Evolutionary conservation across 92 coral and sea anemone species (phyloP), one percentile per base, ranked within the genome.

Genomic region (Palythoa grandiflora): DNA sequence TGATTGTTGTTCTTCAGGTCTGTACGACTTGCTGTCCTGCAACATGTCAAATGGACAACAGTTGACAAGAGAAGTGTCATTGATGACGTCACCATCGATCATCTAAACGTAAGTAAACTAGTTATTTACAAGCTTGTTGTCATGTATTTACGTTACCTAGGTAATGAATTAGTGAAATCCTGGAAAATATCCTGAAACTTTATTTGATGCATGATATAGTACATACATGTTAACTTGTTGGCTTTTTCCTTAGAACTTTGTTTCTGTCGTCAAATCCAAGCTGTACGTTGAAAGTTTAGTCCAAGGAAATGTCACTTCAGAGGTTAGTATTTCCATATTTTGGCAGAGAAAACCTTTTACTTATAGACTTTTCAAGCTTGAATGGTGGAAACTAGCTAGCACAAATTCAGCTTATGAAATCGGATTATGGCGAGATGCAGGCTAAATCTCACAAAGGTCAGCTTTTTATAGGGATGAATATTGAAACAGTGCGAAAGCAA

Each of bases 1-100:
- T 77, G 9, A 11, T 15, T 38, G 19, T 39, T 84, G 15, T 83
- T 63, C 57, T 51, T 21, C 57, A 94, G 96, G 92, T 92, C 96
- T 40, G 94, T 95, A 11, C 95, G 97, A 53, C 88, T 95, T 68
- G 87, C 92, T 54, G 90, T 95, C 86, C 91, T 95, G 39, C 98
- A 95, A 79, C 90, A 94, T 17, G 90, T 93, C 68, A 95, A 95
- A 48, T 95, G 98, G 98, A 92, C 97, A 17, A 89, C 92, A 48
- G 94, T 92, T 5, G 97, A 95, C 73, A 94, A 94, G 77, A 84
- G 95, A 47, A 87, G 88, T 40, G 97, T 90, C 9, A 89, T 95
- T 52, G 85, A 93, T 9, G 89, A 91, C 80, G 84, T 94, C 21
- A 77, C 97, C 17, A 38, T 95, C 28, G 95, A 90, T 5, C 80